Base-by-base conservation (phyloP, 2,113 vertebrate species). In the Sorex araneus region DNA sequence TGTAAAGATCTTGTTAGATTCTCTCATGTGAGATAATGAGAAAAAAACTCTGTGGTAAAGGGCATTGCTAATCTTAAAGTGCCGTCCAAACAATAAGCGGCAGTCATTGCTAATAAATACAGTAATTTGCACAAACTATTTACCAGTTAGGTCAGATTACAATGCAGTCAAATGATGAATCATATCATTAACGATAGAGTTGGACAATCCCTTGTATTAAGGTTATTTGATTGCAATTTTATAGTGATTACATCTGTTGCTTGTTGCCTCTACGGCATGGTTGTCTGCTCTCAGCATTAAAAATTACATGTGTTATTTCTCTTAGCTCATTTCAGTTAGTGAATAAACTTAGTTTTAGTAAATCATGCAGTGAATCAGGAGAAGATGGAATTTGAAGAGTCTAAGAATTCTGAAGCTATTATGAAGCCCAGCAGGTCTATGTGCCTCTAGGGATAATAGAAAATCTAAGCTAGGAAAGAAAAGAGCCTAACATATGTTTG, bases 71-170 rank as follows among this genome's bases (percentile, higher is more conserved):
- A 95, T 71, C 82, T 92, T 82, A 63, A 79, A 89, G 50, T 32
- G n/a, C 50, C 78, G 54, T 63, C 6, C 50, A 87, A 93, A 71
- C 28, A 3, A 89, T 89, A 80, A 79, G 57, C 85, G 60, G 69
- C 25, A 87, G 75, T 66, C 92, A 89, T 10, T 73, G 54, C 43
- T 87, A 89, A 91, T 92, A 94, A 92, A 95, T 40, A 94, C 6
- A 81, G 77, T 69, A 63, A 95, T 96, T 93, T 86, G 73, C 63
- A 84, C 73, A 89, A 87, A 89, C 90, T 36, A 9, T 54, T 84
- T 63, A 8, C 77, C 84, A 94, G 80, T 95, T 94, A 74, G 84
- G 67, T 94, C 84, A 95, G 91, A 96, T 91, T 94, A 89, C 74
- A 89, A 84, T 11, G 67, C 63, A 69, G 66, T 76, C 73, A 80